Evolutionary conservation across 2,888 invertebrate genomes (phyloP).

Genomic region (Stenodera caucasica): DNA sequence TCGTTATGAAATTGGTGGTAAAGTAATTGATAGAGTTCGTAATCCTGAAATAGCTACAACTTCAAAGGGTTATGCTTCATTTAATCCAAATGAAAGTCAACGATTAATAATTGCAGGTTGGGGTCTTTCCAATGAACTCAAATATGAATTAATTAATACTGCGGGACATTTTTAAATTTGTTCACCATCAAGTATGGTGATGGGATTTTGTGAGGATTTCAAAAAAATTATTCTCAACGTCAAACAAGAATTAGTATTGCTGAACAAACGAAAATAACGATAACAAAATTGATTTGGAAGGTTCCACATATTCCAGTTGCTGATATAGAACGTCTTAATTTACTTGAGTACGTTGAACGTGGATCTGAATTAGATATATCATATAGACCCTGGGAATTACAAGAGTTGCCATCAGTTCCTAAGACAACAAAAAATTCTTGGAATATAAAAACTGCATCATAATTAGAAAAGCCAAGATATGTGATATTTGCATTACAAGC

Average conservation of each 20-base stretch:
- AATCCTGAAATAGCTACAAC: constrained; percentile 12
- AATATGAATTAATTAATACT: no score
- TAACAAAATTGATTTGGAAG: constrained; percentile 24
- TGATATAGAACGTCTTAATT: constrained; percentile 8
- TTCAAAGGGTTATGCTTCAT: constrained; percentile 47
- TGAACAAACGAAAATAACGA: neutral
- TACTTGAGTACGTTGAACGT: constrained; percentile 34
- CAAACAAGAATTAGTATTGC: constrained; percentile 26
- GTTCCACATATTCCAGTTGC: constrained; percentile 24
- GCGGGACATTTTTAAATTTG: constrained; percentile 21
- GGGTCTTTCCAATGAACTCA: constrained; percentile 11
- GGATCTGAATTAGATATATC: constrained; percentile 38
- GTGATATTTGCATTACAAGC: constrained; percentile 51
- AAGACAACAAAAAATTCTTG: constrained; percentile 30
- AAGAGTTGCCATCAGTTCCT: constrained; percentile 23
- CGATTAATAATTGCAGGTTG: constrained; percentile 19
- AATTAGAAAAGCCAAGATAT: constrained; percentile 43
- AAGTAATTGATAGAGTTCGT: constrained; percentile 1
- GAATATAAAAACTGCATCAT: constrained; percentile 39
- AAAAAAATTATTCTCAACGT: constrained; percentile 27
- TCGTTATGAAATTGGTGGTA: neutral
- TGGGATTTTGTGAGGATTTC: constrained; percentile 48
- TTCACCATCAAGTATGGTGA: constrained; percentile 20
- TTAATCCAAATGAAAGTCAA: constrained; percentile 35
- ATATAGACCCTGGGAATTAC: constrained; percentile 26